Base-by-base conservation (phyloP, 35 echinoderm and acorn worm species). In the Acanthaster planci region DNA sequence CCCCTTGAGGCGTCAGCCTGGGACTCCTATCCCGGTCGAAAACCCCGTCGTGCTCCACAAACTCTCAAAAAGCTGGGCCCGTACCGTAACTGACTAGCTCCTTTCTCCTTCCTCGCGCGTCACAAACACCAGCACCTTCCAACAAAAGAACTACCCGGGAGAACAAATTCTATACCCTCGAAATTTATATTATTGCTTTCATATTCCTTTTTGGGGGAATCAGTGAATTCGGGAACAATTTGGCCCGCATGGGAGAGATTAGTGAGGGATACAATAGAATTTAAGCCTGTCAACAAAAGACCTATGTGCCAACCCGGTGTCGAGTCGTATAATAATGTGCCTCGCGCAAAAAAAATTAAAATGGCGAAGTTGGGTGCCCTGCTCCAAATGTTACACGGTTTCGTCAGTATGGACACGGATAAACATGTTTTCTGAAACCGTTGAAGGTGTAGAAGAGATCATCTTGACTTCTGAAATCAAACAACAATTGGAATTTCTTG, bases 41-140 rank as follows among this genome's bases (percentile, higher is more conserved):
- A 26, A 72, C 64, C 64, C 34, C 12, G 64, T 72, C 30, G 34
- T 26, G 64, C 64, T 72, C 64, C 64, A 72, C 64, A 72, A 72
- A 23, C 18, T 34, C 64, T 26, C 64, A 26, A 35, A 47, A 72
- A 72, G 64, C 64, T 16, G 34, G 18, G 34, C 64, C 64, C 23
- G 56, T 18, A 26, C 56, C n/a, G n/a, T n/a, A n/a, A n/a, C n/a
- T n/a, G n/a, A n/a, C 56, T 0, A 26, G 56, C 64, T 72, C 26
- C 18, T 26, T 72, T 21, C 16, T 26, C 29, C 23, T 26, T 72
- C 18, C 29, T 21, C 23, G 1, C 29, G 21, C 64, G 4, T 72
- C 34, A 26, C 23, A 47, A 47, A 47, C 42, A 47, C 42, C 42
- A 47, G 42, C 42, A 4, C 12, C 26, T 72, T 7, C 64, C 64